phyloP scores from a whole-genome alignment of 2,888 invertebrate species.

The Cryptus armator region DNA sequence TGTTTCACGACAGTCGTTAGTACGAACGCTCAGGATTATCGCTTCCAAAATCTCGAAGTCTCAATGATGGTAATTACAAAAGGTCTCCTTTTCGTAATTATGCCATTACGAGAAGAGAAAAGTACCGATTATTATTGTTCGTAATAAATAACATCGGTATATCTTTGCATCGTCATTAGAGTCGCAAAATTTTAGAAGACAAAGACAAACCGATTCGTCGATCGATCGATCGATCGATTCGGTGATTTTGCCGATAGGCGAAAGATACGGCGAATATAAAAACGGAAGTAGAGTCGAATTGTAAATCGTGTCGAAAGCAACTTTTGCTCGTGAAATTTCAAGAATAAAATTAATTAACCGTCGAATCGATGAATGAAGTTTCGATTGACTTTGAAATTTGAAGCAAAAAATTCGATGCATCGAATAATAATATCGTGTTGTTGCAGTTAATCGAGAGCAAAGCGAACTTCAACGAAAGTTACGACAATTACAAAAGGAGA shows the following conservation, averaged over 20 bases:
- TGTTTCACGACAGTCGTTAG: background rate
- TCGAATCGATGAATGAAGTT: background rate
- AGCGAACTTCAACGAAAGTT: constrained; percentile 88
- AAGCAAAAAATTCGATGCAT: background rate
- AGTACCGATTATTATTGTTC: background rate
- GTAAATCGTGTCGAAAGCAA: background rate
- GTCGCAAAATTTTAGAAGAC: too few relatives aligned
- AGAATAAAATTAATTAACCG: background rate
- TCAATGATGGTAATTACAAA: constrained; percentile 41
- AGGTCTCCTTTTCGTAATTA: background rate
- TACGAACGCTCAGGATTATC: constrained; percentile 44
- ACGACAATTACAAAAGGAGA: constrained; percentile 87
- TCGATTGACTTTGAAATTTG: background rate
- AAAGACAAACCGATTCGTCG: too few relatives aligned
- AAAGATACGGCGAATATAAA: background rate
- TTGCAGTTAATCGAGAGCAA: constrained; percentile 86
- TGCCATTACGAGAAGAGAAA: background rate
- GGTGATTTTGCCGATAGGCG: background rate
- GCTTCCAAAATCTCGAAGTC: constrained; percentile 30
- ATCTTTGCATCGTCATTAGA: too few relatives aligned
- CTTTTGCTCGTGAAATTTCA: background rate
- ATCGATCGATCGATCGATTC: background rate
- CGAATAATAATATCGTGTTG: background rate
- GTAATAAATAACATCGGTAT: too few relatives aligned
- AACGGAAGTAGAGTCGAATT: too few relatives aligned